A percentile compares a stretch with the other conserved stretches of the same genome.
phyloP scores from a whole-genome alignment of 2,888 invertebrate species.

The Gasteruption jaculator region DNA sequence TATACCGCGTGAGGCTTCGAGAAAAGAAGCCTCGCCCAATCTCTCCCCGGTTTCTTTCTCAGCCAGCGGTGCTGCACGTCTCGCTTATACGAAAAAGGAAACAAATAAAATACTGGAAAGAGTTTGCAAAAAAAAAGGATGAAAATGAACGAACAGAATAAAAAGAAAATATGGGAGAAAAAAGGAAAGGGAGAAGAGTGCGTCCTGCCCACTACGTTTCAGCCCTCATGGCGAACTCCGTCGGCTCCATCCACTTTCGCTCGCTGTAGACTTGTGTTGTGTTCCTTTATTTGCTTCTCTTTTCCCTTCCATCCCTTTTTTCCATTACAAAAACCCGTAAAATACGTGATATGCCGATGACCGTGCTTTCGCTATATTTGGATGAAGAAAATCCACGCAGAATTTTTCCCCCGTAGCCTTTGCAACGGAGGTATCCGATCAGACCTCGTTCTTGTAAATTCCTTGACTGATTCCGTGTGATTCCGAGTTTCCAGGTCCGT shows the following conservation, averaged over 20 bases:
- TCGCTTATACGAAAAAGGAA: slow-evolving; percentile 27
- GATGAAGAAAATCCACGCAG: no score
- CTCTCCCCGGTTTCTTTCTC: slow-evolving; percentile 27
- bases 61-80: slow-evolving; percentile 18
- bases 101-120: slow-evolving; percentile 27
- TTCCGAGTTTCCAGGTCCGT: no score
- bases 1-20: slow-evolving; percentile 36
- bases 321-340: slow-evolving; percentile 36
- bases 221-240: slow-evolving; percentile 31
- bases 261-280: slow-evolving; percentile 26
- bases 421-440: no score
- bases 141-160: slow-evolving; percentile 23
- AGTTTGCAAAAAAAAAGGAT: slow-evolving; percentile 24
- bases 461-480: no score
- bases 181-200: slow-evolving; percentile 31
- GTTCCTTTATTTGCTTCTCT: slow-evolving; percentile 24
- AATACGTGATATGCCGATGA: slow-evolving; percentile 36
- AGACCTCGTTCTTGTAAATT: no score
- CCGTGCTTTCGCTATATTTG: no score
- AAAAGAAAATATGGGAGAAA: slow-evolving; percentile 24
- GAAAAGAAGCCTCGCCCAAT: slow-evolving; percentile 30
- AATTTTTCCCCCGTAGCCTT: no score
- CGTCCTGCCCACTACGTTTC: slow-evolving; percentile 38
- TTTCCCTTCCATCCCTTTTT: slow-evolving; percentile 23
- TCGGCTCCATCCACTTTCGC: slow-evolving; percentile 26